A percentile compares a stretch with the other conserved stretches of the same genome.
Conservation (phyloP, 1,140 invertebrate species). For the Scaptomyza hsui region DNA sequence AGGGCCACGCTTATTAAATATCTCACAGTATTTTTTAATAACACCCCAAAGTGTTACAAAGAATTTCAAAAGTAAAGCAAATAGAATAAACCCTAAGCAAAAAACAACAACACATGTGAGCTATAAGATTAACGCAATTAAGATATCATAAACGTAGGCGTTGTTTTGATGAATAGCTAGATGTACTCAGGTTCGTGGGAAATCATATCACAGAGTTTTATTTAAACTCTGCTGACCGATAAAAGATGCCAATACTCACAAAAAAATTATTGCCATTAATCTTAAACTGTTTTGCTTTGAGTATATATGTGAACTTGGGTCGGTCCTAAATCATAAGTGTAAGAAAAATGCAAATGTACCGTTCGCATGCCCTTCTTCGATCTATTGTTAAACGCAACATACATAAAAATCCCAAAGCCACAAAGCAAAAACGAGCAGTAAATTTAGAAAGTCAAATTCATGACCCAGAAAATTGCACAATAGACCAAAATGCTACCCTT, state of each 20-base stretch:
- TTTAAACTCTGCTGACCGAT: background rate
- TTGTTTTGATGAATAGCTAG: no score
- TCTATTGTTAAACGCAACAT: slow-evolving; percentile 55
- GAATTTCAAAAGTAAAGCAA: no score
- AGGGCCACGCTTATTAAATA: no score
- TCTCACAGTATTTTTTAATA: no score
- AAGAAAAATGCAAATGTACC: slow-evolving; percentile 59
- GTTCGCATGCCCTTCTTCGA: slow-evolving; percentile 28
- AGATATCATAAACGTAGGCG: no score
- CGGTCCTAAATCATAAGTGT: slow-evolving; percentile 37
- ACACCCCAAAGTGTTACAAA: no score
- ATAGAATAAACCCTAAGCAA: no score
- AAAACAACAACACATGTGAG: no score
- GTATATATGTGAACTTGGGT: background rate
- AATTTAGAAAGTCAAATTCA: slow-evolving; percentile 67
- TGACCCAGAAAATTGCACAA: slow-evolving; percentile 67
- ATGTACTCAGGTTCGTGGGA: background rate
- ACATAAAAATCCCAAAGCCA: slow-evolving; percentile 61
- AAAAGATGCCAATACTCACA: no score
- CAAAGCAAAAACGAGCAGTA: slow-evolving; percentile 46
- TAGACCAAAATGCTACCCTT: slow-evolving; percentile 52
- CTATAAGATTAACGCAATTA: no score
- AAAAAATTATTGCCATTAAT: slow-evolving; percentile 65
- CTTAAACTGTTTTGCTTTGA: slow-evolving; percentile 28
- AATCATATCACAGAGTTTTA: background rate